Base-by-base conservation (phyloP, 2,888 invertebrate species). In the Clitarchus hookeri region DNA sequence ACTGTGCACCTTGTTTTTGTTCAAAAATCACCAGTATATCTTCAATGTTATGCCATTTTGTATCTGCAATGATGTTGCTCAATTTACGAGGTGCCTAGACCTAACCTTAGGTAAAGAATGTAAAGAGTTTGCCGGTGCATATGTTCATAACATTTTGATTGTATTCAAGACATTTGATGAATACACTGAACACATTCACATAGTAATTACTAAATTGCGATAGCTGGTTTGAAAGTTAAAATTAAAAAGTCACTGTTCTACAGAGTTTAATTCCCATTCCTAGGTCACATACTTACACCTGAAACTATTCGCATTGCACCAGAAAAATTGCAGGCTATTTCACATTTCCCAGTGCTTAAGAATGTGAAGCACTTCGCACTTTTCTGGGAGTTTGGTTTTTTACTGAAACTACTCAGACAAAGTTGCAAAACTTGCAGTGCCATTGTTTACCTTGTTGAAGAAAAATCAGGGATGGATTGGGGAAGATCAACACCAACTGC, bases 1-100 rank as follows among this genome's bases (percentile, higher is more conserved):
- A 13, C 86, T 88, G 77, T 89, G 87, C 84, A 89, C 88, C 1
- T 88, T 88, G 25, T 89, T 89, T 86, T 36, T 85, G n/a, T 86
- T 86, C 48, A 65, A 86, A 23, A 54, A 82, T 11, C 84, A 83
- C n/a, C 86, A 86, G 13, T 89, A 88, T 84, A 78, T 83, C 36
- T 65, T 65, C 16, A 19, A 16, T 8, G 65, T 65, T 0, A 19
- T 65, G n/a, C 65, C 65, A 12, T 65, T 65, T 23, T 11, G 65
- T 3, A 4, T 23, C 0, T 65, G 65, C 65, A 65, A 65, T 65
- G 23, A 6, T 0, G 65, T 65, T 1, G 65, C 65, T 9, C 11
- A 65, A 65, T 65, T 65, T 6, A n/a, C 65, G 0, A 16, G 65
- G 2, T 65, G 65, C 6, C 16, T 65, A n/a, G 19, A 19, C 3